Conservation (phyloP, 2,113 vertebrate genomes). For the Notiomystis cincta region DNA sequence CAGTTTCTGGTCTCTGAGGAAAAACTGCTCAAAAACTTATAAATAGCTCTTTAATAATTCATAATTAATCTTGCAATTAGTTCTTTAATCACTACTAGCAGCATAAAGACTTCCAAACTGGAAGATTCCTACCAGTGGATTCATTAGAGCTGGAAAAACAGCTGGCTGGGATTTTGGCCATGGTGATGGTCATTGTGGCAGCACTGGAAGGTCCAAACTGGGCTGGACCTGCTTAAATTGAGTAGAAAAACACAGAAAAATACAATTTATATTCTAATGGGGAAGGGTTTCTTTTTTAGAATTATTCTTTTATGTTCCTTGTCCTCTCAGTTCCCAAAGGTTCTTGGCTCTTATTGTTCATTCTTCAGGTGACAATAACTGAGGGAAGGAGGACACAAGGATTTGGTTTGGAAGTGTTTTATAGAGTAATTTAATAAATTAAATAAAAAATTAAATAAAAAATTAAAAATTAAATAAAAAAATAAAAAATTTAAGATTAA, state of each 20-base stretch:
- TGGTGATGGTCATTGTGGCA: not conserved
- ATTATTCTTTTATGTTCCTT: not conserved
- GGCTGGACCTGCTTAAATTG: not conserved
- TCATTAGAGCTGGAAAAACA: not conserved
- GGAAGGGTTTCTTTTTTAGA: not conserved
- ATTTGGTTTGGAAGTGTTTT: not conserved
- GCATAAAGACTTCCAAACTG: accelerated
- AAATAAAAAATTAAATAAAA: no score
- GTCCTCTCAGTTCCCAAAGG: not conserved
- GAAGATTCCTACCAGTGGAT: not conserved
- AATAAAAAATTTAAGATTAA: no score
- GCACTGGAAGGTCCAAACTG: no score
- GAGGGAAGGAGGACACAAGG: not conserved
- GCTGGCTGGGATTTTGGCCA: not conserved
- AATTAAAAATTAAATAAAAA: no score
- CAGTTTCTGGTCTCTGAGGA: not conserved
- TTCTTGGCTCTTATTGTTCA: not conserved
- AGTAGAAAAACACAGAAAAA: not conserved
- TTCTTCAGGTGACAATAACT: not conserved
- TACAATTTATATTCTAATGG: accelerated
- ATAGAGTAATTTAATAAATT: not conserved
- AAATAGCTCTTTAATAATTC: not conserved
- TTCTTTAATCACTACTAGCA: not conserved
- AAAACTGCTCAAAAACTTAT: not conserved
- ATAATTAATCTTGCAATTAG: not conserved